A percentile compares a stretch with the other conserved stretches of the same genome.
These are phyloP conservation scores for Stenoptilia bipunctidactyla DNA, from an alignment of 2,888 invertebrate species.

Conservation along the genomic window DNA sequence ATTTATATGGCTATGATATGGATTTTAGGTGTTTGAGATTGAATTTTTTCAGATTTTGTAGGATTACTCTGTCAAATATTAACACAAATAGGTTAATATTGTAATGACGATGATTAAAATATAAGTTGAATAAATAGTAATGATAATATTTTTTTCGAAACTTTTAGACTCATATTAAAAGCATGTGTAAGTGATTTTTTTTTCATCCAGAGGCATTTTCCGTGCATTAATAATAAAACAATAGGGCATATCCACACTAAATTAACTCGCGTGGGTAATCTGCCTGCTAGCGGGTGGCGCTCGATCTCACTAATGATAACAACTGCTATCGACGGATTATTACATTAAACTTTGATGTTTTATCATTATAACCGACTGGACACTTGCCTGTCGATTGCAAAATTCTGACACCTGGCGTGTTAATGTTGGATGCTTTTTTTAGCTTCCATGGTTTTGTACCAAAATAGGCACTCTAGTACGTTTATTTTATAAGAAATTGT, in stretches of 20 bases:
- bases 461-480: too few species aligned
- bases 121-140: too few species aligned
- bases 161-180: too few species aligned
- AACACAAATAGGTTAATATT: too few species aligned
- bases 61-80: too few species aligned
- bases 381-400: conserved; percentile 22
- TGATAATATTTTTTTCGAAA: too few species aligned
- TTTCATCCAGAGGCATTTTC: not conserved
- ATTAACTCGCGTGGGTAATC: conserved; percentile 51
- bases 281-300: conserved; percentile 60
- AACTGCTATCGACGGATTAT: conserved; percentile 57
- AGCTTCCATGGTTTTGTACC: too few species aligned
- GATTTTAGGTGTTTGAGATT: too few species aligned
- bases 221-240: not conserved
- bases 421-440: conserved; percentile 30
- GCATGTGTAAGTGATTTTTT: too few species aligned
- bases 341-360: conserved; percentile 59
- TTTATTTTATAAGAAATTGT: too few species aligned
- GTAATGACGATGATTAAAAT: too few species aligned
- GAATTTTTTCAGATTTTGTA: too few species aligned
- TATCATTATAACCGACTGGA: conserved; percentile 14
- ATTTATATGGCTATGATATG: conserved; percentile 23
- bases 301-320: conserved; percentile 64
- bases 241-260: conserved; percentile 42
- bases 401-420: conserved; percentile 38